Conservation (phyloP, 2,113 vertebrate genomes). For the Glaucomys volans region DNA sequence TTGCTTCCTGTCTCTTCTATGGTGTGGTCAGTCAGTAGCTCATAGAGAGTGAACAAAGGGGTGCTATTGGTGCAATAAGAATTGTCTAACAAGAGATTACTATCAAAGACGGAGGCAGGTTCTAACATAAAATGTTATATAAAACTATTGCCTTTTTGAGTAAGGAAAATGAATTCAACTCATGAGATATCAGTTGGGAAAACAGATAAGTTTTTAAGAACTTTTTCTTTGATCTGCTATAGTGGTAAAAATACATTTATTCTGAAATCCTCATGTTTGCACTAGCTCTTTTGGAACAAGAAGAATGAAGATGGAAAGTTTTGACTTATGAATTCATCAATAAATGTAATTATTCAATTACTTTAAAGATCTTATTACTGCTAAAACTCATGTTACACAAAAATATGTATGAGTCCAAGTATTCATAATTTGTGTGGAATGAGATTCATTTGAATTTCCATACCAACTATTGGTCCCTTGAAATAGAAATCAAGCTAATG, state of each 20-base stretch:
- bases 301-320: constrained; percentile 10
- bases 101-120: constrained; percentile 81
- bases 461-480: constrained; percentile 14
- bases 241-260: constrained; percentile 33
- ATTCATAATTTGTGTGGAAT: constrained; percentile 61
- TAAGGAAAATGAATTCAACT: constrained; percentile 30
- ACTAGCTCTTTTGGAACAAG: constrained; percentile 1
- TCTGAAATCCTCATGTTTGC: neutral
- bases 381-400: constrained; percentile 51
- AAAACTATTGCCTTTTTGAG: constrained; percentile 62
- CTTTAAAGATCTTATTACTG: constrained; percentile 56
- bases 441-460: constrained; percentile 41
- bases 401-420: constrained; percentile 35
- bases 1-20: constrained; percentile 87
- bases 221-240: constrained; percentile 50
- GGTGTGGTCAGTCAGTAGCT: constrained; percentile 85
- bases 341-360: constrained; percentile 51
- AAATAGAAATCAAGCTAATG: constrained; percentile 52
- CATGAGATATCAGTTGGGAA: constrained; percentile 7
- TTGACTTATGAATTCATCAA: constrained; percentile 42
- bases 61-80: constrained; percentile 79
- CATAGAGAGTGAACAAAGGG: constrained; percentile 83
- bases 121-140: constrained; percentile 67
- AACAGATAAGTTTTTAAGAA: neutral
- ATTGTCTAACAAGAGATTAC: constrained; percentile 81